phyloP scores from a whole-genome alignment of 2,797 vertebrate species.

The Halcyon badia region DNA sequence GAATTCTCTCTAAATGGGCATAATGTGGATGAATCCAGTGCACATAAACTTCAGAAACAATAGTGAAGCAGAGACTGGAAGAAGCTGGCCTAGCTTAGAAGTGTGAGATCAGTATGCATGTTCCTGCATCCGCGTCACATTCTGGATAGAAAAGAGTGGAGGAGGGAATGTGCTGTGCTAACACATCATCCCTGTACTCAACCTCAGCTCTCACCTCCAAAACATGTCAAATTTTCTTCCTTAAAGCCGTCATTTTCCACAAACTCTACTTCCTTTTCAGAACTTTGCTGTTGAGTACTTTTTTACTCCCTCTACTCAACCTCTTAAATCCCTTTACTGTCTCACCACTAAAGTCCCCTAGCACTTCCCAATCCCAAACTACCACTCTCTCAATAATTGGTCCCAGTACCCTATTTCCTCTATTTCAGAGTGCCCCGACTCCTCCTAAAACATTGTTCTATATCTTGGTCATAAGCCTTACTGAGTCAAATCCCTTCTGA shows the following conservation, averaged over 20 bases:
- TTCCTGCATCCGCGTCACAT: neutral
- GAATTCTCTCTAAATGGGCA: neutral
- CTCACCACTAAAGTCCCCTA: neutral
- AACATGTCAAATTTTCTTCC: neutral
- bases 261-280: neutral
- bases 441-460: neutral
- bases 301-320: neutral
- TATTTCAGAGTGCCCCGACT: neutral
- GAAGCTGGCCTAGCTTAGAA: neutral
- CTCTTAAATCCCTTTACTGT: neutral
- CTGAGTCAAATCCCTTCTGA: rapidly evolving
- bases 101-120: neutral
- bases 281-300: neutral
- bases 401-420: neutral
- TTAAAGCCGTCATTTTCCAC: neutral
- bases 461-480: neutral
- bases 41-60: neutral
- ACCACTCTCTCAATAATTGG: neutral
- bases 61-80: neutral
- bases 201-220: neutral
- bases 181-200: neutral
- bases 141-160: neutral
- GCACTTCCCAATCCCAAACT: neutral
- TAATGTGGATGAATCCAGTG: neutral
- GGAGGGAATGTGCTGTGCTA: neutral